These are phyloP conservation scores for Zaprionus vittiger DNA, from an alignment of 1,140 invertebrate species.

Conservation along the genomic window DNA sequence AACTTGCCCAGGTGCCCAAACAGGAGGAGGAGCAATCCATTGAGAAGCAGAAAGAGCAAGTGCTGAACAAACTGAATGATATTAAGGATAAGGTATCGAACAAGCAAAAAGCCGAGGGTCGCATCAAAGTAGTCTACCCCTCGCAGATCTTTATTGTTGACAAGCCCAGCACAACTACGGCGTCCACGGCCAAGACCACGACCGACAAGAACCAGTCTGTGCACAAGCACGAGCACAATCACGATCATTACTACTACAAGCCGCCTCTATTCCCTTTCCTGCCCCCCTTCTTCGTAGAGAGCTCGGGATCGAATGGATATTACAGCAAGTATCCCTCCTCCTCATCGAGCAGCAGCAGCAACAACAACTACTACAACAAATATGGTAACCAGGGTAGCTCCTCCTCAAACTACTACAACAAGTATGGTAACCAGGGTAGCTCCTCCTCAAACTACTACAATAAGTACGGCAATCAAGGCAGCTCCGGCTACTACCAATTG, in stretches of 20 bases:
- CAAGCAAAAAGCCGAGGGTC: constrained; percentile 10
- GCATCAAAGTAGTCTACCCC: not conserved
- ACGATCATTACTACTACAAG: constrained; percentile 29
- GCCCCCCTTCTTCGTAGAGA: constrained; percentile 2
- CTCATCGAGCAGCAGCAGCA: not conserved
- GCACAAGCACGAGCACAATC: not conserved
- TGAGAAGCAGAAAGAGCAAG: constrained; percentile 7
- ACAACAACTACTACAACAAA: constrained; percentile 6
- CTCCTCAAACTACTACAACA: constrained; percentile 15
- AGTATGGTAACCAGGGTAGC: constrained; percentile 8
- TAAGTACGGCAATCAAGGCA: constrained; percentile 9
- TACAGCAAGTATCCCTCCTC: constrained; percentile 4
- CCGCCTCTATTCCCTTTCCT: constrained; percentile 25
- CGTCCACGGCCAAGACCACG: not conserved
- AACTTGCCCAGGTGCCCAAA: not conserved
- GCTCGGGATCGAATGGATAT: constrained; percentile 7
- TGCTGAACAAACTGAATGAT: constrained; percentile 14
- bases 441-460: constrained; percentile 20
- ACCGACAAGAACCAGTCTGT: not conserved
- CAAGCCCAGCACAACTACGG: not conserved
- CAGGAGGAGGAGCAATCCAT: not conserved
- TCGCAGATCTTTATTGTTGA: constrained; percentile 11
- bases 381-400: not conserved
- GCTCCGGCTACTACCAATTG: constrained; percentile 36
- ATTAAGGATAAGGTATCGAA: constrained; percentile 14